A percentile compares a stretch with the other conserved stretches of the same genome.
Conservation (phyloP, 2,797 vertebrate genomes). For the Oceanodroma leucorhoa region DNA sequence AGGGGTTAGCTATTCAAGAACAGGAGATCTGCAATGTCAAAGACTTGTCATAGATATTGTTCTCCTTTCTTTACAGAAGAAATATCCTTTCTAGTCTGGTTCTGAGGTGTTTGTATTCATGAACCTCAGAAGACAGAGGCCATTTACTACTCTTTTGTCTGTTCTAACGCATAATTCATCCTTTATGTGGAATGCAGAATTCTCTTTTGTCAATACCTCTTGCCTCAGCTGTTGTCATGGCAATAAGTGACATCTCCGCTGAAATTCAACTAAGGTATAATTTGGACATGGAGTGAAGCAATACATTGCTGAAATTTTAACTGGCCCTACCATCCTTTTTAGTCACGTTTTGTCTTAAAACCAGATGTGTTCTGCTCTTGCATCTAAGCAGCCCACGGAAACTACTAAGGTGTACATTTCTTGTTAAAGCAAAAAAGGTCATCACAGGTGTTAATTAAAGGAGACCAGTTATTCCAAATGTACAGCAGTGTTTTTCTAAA, state of each 20-base stretch:
- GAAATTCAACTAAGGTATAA: constrained; percentile 38
- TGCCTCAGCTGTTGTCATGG: constrained; percentile 67
- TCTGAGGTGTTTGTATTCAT: constrained; percentile 22
- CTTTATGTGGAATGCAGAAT: constrained; percentile 28
- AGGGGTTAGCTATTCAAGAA: not conserved
- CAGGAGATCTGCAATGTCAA: not conserved
- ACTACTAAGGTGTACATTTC: not conserved
- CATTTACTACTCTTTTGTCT: constrained; percentile 62
- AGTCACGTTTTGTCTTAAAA: not conserved
- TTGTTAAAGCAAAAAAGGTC: not conserved
- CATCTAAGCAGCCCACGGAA: not conserved
- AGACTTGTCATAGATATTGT: not conserved
- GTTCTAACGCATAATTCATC: constrained; percentile 41
- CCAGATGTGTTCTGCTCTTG: not conserved
- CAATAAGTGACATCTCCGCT: constrained; percentile 61
- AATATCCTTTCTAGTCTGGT: not conserved
- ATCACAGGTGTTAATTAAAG: not conserved
- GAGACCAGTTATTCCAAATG: not conserved
- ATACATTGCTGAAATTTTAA: constrained; percentile 29
- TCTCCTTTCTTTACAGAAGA: not conserved
- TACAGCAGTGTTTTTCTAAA: not conserved
- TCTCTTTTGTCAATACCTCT: constrained; percentile 26
- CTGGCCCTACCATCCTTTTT: not conserved
- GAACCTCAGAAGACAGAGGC: constrained; percentile 24
- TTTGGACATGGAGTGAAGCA: not conserved